These are phyloP conservation scores for Aphelenchoides avenae DNA, from an alignment of 1,140 invertebrate species.

Conservation along the genomic window DNA sequence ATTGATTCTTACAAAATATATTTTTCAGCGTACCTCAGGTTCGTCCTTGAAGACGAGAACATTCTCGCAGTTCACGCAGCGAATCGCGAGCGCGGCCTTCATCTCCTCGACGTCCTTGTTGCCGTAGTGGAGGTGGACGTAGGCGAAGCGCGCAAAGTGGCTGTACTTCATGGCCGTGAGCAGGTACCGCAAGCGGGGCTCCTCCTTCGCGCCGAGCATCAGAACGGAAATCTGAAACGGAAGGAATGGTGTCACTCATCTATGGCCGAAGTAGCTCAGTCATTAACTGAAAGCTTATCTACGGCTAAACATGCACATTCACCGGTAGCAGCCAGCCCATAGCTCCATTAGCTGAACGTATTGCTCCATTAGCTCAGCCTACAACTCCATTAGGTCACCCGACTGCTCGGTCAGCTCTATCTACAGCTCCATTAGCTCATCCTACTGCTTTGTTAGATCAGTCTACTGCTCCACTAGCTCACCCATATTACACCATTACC, in stretches of 20 bases:
- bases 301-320: too few species aligned
- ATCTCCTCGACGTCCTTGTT: conserved; percentile 35
- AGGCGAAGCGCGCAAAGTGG: conserved; percentile 52
- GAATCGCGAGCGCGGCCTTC: conserved; percentile 37
- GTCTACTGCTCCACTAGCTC: too few species aligned
- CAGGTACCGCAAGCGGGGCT: conserved; percentile 49
- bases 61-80: conserved; percentile 49
- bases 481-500: too few species aligned
- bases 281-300: too few species aligned
- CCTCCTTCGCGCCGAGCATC: conserved; percentile 39
- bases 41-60: conserved; percentile 52
- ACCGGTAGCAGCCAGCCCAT: too few species aligned
- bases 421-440: too few species aligned
- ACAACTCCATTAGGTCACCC: too few species aligned
- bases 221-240: conserved; percentile 41
- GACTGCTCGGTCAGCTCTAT: too few species aligned
- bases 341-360: too few species aligned
- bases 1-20: conserved; percentile 5
- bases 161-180: conserved; percentile 51
- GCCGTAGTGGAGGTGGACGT: conserved; percentile 36
- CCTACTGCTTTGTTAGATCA: too few species aligned
- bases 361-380: too few species aligned
- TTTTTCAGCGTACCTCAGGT: conserved; percentile 34
- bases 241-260: conserved; percentile 4
- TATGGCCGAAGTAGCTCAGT: too few species aligned